Percentiles rank a stretch among this genome's conserved stretches.
Evolutionary conservation across 2,888 invertebrate genomes (phyloP).

Genomic region (Platycheirus albimanus): DNA sequence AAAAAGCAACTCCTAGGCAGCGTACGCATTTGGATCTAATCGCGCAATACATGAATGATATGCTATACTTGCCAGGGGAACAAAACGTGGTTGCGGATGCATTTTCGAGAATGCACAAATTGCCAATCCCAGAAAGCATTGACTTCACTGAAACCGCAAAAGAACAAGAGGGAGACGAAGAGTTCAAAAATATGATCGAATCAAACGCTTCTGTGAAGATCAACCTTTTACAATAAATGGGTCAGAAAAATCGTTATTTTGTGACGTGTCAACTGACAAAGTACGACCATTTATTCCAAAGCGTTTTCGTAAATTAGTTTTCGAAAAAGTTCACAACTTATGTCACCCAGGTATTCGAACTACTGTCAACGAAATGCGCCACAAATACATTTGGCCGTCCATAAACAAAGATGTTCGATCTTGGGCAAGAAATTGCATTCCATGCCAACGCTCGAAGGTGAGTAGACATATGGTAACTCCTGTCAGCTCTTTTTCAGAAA

Average conservation of each 20-base stretch:
- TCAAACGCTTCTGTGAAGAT: too few species aligned
- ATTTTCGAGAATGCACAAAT: too few species aligned
- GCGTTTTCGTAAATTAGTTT: neutral
- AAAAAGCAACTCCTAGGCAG: slow-evolving; percentile 36
- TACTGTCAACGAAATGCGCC: slow-evolving; percentile 1
- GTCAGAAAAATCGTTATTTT: neutral
- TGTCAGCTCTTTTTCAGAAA: slow-evolving; percentile 68
- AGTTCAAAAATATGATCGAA: neutral
- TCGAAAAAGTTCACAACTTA: slow-evolving; percentile 5
- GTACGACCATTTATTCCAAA: slow-evolving; percentile 9
- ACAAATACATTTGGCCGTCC: neutral
- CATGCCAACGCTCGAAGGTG: slow-evolving; percentile 18
- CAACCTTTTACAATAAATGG: neutral
- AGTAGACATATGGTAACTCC: slow-evolving; percentile 47
- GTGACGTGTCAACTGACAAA: neutral
- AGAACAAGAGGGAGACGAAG: neutral
- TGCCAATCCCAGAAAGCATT: too few species aligned
- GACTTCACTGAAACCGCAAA: slow-evolving; percentile 1
- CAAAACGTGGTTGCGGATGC: slow-evolving; percentile 30
- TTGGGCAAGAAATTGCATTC: slow-evolving; percentile 2
- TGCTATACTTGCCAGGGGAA: slow-evolving; percentile 14
- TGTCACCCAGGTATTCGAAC: slow-evolving; percentile 23
- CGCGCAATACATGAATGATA: slow-evolving; percentile 16
- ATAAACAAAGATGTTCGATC: neutral
- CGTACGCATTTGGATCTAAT: slow-evolving; percentile 10